Base-by-base conservation (phyloP, 2,113 vertebrate genomes). In the Megalops atlanticus region DNA sequence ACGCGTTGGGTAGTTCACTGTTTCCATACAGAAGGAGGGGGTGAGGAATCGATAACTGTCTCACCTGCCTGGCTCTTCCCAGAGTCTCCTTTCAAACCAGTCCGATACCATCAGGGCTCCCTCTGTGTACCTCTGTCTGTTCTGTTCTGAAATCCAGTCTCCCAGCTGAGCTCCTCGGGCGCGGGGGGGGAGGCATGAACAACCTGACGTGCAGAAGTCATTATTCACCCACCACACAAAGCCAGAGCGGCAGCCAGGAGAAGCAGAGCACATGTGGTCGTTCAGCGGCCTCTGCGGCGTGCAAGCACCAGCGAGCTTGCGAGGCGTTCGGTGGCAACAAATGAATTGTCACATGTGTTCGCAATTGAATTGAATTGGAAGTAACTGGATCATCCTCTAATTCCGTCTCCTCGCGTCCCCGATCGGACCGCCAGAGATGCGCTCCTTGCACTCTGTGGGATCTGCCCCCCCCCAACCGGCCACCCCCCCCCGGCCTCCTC, bases 191-290 rank as follows among this genome's bases (percentile, higher is more conserved):
- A 27, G 45, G 41, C 2, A 76, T 87, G 35, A 74, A 86, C 81
- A 80, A 82, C 88, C 31, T 21, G 36, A 38, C 35, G 83, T 86
- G 74, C 88, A 88, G 85, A 74, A 80, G 40, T 73, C 64, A 84
- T 86, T 81, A 33, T 74, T 85, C 49, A 58, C 11, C 70, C 78
- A 64, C 41, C 82, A 71, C 31, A 47, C 78, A 16, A 49, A 45
- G 14, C 71, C 47, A 2, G 47, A 24, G 24, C 2, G 49, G 49
- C 49, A 24, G 49, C 10, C 49, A 15, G 12, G 47, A 49, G 12
- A 14, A 16, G 2, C 12, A 0, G 11, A 3, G 11, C 12, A 49
- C 47, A 49, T 16, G 1, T 15, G 47, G 47, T 49, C 12, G 47
- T 69, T 69, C 3, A 33, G 16, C 8, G 36, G 16, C 8, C 35